phyloP scores from a whole-genome alignment of 2,797 vertebrate species.

The Leucoraja ocellata region DNA sequence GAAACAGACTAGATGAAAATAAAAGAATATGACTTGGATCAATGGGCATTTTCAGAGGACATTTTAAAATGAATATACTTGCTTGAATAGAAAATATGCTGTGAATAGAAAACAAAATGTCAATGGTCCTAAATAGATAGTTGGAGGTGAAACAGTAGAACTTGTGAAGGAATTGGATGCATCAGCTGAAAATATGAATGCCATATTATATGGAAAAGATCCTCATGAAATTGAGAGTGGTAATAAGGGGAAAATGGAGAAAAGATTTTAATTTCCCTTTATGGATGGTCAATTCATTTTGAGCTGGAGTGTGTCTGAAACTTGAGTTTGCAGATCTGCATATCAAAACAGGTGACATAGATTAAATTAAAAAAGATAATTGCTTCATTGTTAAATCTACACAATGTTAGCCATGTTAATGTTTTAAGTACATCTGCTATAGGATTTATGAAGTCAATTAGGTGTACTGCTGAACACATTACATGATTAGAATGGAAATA shows the following conservation, averaged over 20 bases:
- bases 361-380: background rate
- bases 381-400: background rate
- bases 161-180: background rate
- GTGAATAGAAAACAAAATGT: background rate
- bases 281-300: background rate
- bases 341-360: background rate
- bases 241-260: background rate
- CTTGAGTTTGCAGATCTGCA: background rate
- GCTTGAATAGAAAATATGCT: background rate
- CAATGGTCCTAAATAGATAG: background rate
- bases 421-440: background rate
- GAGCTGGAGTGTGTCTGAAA: background rate
- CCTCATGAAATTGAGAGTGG: background rate
- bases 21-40: background rate
- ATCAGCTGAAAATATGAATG: background rate
- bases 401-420: background rate
- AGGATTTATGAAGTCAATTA: constrained; percentile 23
- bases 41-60: too few relatives aligned
- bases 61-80: background rate
- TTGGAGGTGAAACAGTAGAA: background rate
- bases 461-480: background rate
- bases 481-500: background rate
- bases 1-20: background rate
- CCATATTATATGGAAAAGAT: background rate
- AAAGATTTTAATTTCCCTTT: background rate